Conservation (phyloP, 2,888 invertebrate genomes). For the Yponomeuta plumbellus region DNA sequence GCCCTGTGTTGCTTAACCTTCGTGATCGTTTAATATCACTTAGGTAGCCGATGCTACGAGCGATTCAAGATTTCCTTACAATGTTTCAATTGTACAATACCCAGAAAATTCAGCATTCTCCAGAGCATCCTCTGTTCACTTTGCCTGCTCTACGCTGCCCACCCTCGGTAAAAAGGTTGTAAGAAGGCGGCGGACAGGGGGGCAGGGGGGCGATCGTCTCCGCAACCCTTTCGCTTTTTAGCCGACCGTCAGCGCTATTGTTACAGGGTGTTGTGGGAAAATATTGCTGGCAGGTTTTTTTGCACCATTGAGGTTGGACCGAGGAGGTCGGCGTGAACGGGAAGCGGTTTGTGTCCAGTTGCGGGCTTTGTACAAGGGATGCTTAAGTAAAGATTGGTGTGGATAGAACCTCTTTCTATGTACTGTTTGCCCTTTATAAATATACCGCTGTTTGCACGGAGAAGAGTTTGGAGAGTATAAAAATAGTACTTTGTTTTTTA, state of each 20-base stretch:
- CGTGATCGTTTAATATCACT: too few species aligned
- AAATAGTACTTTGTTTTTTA: too few species aligned
- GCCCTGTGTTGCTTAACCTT: too few species aligned
- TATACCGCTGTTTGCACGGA: too few species aligned
- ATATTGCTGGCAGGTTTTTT: neutral
- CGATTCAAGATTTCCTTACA: neutral
- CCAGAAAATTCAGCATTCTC: neutral
- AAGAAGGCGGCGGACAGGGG: conserved; percentile 71
- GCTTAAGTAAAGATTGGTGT: too few species aligned
- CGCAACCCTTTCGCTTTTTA: conserved; percentile 75
- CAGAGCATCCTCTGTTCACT: neutral
- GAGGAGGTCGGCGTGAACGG: too few species aligned
- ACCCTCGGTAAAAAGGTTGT: conserved; percentile 74
- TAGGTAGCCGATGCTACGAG: too few species aligned
- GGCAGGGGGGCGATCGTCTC: conserved; percentile 65
- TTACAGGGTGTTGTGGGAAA: conserved; percentile 54
- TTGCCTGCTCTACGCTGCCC: conserved; percentile 42
- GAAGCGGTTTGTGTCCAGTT: too few species aligned
- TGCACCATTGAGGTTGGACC: neutral
- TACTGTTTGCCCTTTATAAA: too few species aligned
- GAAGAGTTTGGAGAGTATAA: too few species aligned
- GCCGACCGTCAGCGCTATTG: conserved; percentile 42
- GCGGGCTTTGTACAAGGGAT: too few species aligned
- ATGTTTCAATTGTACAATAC: neutral
- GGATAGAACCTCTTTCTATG: too few species aligned